phyloP scores from a whole-genome alignment of 2,888 invertebrate species.

The Phortica okadai region DNA sequence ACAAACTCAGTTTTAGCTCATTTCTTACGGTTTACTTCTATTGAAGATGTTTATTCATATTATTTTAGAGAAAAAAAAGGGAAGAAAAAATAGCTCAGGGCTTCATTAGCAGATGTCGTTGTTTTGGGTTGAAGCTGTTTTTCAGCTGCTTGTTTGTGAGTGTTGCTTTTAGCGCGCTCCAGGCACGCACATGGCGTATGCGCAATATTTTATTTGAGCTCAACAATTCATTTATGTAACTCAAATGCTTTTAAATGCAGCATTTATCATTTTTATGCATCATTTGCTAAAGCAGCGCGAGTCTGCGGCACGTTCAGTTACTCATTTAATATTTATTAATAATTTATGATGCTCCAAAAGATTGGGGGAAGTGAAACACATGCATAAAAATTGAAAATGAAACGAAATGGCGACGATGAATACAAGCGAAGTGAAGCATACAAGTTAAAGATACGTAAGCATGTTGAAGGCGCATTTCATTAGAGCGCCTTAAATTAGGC shows the following conservation, averaged over 20 bases:
- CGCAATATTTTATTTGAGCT: slow-evolving; percentile 62
- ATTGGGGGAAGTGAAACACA: slow-evolving; percentile 66
- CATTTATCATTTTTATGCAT: slow-evolving; percentile 58
- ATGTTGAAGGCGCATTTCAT: not conserved
- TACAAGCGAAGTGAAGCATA: not conserved
- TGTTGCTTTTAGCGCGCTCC: not conserved
- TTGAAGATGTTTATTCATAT: not conserved
- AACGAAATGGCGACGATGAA: not conserved
- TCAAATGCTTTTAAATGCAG: slow-evolving; percentile 30
- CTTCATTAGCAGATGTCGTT: slow-evolving; percentile 57
- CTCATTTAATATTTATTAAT: slow-evolving; percentile 21
- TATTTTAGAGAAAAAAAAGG: not conserved
- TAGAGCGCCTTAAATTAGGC: slow-evolving; percentile 2
- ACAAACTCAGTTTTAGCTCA: not conserved
- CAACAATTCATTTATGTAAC: slow-evolving; percentile 61
- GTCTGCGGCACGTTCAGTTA: slow-evolving; percentile 21
- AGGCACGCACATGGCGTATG: slow-evolving; percentile 51
- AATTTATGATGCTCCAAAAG: slow-evolving; percentile 39
- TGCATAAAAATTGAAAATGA: slow-evolving; percentile 40
- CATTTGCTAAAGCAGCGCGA: slow-evolving; percentile 5
- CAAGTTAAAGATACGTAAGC: not conserved
- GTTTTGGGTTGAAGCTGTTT: not conserved
- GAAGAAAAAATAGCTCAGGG: slow-evolving; percentile 56
- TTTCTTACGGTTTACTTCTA: not conserved
- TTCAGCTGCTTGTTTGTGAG: not conserved